Evolutionary conservation across 2,113 vertebrate genomes (phyloP).

Genomic region (Melozone crissalis): DNA sequence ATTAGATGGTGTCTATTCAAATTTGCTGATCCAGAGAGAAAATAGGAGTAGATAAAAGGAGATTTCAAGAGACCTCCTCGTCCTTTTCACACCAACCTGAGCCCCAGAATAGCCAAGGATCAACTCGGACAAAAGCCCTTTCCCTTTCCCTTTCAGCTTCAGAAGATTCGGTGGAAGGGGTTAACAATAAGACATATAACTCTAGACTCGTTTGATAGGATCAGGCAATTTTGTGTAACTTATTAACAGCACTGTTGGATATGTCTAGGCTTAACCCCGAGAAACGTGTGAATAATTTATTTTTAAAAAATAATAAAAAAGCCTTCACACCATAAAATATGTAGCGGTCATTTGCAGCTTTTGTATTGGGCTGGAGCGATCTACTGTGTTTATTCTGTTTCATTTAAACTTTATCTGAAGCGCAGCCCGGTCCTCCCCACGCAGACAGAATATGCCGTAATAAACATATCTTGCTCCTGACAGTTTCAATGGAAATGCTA

Average conservation of each 20-base stretch:
- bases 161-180: conserved; percentile 81
- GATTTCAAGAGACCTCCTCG: conserved; percentile 95
- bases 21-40: conserved; percentile 94
- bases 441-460: conserved; percentile 35
- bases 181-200: conserved; percentile 80
- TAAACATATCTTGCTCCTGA: conserved; percentile 73
- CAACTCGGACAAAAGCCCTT: conserved; percentile 86
- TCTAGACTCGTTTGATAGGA: conserved; percentile 66
- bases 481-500: conserved; percentile 63
- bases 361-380: conserved; percentile 12
- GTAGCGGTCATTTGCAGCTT: conserved; percentile 15
- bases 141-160: conserved; percentile 85
- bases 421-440: not conserved
- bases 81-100: conserved; percentile 96
- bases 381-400: conserved; percentile 19
- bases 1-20: conserved; percentile 95
- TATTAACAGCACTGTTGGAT: conserved; percentile 60
- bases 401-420: conserved; percentile 53
- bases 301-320: not conserved
- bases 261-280: not conserved
- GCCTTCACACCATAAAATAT: not conserved
- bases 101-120: conserved; percentile 90
- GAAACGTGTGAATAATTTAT: conserved; percentile 32
- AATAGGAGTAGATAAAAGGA: conserved; percentile 93
- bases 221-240: conserved; percentile 67